Conservation (phyloP, 2,113 vertebrate genomes). For the Tauraco erythrolophus region DNA sequence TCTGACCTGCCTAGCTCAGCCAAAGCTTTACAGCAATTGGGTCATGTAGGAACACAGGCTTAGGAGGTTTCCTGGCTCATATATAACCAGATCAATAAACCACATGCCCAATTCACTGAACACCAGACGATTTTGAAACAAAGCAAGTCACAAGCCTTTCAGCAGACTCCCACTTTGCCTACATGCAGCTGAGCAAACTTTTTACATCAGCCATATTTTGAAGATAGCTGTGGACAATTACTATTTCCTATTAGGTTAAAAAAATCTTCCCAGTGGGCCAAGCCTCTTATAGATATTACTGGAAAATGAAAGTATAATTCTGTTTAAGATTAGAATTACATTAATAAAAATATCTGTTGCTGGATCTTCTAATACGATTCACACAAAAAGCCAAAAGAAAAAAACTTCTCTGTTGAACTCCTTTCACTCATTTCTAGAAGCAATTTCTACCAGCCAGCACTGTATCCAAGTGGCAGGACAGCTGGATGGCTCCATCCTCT, state of each 20-base stretch:
- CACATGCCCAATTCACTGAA: background rate
- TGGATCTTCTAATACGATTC: background rate
- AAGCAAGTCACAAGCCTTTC: background rate
- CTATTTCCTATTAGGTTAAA: background rate
- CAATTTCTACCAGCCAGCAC: background rate
- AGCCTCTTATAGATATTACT: background rate
- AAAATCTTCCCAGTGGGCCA: background rate
- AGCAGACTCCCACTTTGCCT: background rate
- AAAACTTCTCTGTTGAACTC: background rate
- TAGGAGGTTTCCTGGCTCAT: conserved; percentile 6
- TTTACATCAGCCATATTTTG: background rate
- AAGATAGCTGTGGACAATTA: background rate
- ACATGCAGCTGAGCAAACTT: background rate
- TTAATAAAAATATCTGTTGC: background rate
- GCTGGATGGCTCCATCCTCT: background rate
- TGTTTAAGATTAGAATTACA: background rate
- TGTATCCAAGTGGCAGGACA: accelerated
- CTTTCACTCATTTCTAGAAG: background rate
- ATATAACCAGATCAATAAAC: conserved; percentile 25
- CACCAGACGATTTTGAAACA: conserved; percentile 10
- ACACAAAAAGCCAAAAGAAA: background rate
- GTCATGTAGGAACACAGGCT: background rate
- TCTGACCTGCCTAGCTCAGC: background rate
- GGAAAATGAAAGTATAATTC: background rate
- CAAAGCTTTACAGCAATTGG: background rate